Evolutionary conservation across 2,888 invertebrate genomes (phyloP).

Genomic region (Nudaria mundana): DNA sequence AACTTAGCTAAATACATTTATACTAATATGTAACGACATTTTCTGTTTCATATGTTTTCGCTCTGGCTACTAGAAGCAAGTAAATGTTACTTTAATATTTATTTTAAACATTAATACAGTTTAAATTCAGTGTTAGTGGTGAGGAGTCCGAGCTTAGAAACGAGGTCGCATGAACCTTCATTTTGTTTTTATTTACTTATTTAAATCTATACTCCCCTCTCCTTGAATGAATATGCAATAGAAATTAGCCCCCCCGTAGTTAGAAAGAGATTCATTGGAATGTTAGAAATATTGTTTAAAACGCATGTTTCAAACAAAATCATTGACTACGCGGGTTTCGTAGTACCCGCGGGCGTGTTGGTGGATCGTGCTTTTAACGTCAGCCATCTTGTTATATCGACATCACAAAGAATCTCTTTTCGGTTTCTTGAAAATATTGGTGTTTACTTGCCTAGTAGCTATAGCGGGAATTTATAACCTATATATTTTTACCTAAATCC

Average conservation of each 20-base stretch:
- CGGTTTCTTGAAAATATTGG: slow-evolving; percentile 47
- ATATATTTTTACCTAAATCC: slow-evolving; percentile 63
- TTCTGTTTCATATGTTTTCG: slow-evolving; percentile 68
- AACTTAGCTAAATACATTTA: slow-evolving; percentile 30
- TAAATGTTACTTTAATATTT: slow-evolving; percentile 63
- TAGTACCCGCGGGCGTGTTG: too few relatives aligned
- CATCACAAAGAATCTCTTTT: slow-evolving; percentile 72
- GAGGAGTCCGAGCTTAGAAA: slow-evolving; percentile 54
- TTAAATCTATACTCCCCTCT: slow-evolving; percentile 36
- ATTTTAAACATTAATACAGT: slow-evolving; percentile 32
- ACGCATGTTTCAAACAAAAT: slow-evolving; percentile 14
- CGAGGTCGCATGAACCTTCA: slow-evolving; percentile 59
- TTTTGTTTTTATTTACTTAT: slow-evolving; percentile 33
- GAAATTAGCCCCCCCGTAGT: slow-evolving; percentile 67
- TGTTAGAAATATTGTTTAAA: slow-evolving; percentile 28
- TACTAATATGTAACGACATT: slow-evolving; percentile 53
- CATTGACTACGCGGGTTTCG: too few relatives aligned
- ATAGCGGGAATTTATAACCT: slow-evolving; percentile 69
- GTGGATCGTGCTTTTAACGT: too few relatives aligned
- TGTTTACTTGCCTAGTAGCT: slow-evolving; percentile 80
- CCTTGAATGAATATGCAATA: slow-evolving; percentile 70
- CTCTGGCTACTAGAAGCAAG: slow-evolving; percentile 82
- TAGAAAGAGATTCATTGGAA: slow-evolving; percentile 75
- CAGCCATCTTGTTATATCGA: slow-evolving; percentile 18
- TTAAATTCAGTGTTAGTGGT: slow-evolving; percentile 63